Conservation (phyloP, 2,888 invertebrate genomes). For the Dicycla oo region DNA sequence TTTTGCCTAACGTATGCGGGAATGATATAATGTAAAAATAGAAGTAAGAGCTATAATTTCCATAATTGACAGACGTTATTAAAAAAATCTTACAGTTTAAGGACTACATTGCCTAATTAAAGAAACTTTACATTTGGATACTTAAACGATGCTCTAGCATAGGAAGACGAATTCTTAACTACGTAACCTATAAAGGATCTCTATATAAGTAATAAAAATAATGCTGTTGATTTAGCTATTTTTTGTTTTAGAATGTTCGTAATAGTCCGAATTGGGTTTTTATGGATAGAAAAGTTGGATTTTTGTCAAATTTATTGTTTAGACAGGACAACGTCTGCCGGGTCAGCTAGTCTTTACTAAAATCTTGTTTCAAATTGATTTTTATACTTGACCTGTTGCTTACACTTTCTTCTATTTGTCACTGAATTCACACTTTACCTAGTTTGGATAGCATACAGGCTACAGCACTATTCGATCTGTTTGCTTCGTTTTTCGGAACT, state of each 20-base stretch:
- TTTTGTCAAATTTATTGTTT: neutral
- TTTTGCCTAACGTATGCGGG: neutral
- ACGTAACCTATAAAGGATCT: too few relatives aligned
- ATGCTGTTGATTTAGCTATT: neutral
- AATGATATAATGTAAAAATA: slow-evolving; percentile 1
- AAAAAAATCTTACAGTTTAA: neutral
- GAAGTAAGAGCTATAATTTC: neutral
- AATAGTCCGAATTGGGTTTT: neutral
- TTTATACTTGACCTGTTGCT: neutral
- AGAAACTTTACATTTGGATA: too few relatives aligned
- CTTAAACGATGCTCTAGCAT: neutral
- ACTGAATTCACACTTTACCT: neutral
- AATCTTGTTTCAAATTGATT: neutral
- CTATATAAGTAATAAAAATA: too few relatives aligned
- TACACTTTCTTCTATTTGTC: neutral
- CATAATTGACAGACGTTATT: neutral
- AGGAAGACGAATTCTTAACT: neutral
- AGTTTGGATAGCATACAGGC: neutral
- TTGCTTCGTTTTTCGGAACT: slow-evolving; percentile 30
- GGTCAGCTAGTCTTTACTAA: neutral
- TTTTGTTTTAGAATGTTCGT: neutral
- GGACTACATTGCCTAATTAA: neutral
- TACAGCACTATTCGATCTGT: neutral
- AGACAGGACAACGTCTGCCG: neutral
- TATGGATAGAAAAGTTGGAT: neutral